phyloP scores from a whole-genome alignment of 2,113 vertebrate genomes.

The Sterna hirundo region DNA sequence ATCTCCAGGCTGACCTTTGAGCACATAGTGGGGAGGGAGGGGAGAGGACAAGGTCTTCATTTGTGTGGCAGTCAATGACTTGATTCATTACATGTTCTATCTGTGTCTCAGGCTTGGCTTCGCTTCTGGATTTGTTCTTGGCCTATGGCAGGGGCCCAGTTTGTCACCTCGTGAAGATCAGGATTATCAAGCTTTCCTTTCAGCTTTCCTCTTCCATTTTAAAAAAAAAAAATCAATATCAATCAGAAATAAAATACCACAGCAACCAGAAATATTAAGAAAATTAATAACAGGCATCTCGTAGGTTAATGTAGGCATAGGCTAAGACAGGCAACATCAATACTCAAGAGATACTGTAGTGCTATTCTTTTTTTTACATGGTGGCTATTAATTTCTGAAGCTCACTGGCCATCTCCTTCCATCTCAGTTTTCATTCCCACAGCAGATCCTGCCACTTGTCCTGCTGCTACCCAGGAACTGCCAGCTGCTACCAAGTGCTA shows the following conservation, averaged over 20 bases:
- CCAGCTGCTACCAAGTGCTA: background rate
- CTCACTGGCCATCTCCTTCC: background rate
- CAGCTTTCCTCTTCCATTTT: background rate
- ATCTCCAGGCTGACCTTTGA: background rate
- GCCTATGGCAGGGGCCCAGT: background rate
- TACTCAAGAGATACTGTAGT: background rate
- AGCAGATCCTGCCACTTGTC: background rate
- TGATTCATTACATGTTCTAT: fast-evolving
- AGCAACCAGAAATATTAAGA: background rate
- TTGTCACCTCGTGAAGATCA: background rate
- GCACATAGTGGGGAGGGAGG: fast-evolving
- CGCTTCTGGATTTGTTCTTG: background rate
- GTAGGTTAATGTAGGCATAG: background rate
- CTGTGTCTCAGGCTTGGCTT: background rate
- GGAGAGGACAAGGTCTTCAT: fast-evolving
- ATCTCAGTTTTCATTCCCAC: background rate
- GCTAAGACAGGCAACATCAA: background rate
- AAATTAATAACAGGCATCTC: background rate
- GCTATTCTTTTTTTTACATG: background rate
- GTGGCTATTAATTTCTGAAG: background rate
- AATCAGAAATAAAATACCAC: background rate
- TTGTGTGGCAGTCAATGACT: fast-evolving
- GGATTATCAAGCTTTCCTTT: background rate
- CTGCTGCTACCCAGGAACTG: background rate
- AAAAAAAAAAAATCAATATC: background rate